Percentiles rank a stretch among this genome's conserved stretches.
Conservation (phyloP, 2,113 vertebrate species). For the Forbesichthys papilliferus region DNA sequence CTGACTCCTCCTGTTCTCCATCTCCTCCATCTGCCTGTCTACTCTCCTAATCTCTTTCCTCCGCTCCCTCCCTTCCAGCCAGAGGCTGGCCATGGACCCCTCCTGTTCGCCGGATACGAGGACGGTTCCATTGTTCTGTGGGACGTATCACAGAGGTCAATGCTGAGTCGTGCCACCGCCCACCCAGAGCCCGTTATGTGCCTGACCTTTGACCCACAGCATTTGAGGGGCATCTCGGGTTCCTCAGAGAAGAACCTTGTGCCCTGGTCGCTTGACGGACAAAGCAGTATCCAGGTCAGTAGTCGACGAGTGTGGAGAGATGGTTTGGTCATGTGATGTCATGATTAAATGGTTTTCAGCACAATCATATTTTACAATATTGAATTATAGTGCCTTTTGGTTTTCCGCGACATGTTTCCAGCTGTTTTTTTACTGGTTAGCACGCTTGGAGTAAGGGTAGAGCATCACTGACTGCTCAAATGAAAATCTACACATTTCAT, state of each 20-base stretch:
- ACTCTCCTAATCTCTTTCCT: constrained; percentile 8
- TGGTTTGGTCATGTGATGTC: no score
- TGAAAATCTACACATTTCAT: no score
- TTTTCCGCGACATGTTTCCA: neutral
- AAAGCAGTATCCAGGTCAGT: constrained; percentile 91
- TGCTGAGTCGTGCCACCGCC: constrained; percentile 77
- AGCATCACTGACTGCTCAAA: no score
- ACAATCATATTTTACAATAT: no score
- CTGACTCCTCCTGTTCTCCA: neutral
- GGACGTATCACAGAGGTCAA: constrained; percentile 82
- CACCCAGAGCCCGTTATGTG: constrained; percentile 91
- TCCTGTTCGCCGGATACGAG: constrained; percentile 91
- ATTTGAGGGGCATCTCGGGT: constrained; percentile 85
- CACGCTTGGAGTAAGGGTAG: no score
- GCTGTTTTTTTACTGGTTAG: no score
- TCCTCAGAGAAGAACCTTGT: constrained; percentile 87
- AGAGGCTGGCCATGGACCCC: constrained; percentile 69
- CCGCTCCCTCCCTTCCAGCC: constrained; percentile 67
- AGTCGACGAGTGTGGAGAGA: neutral
- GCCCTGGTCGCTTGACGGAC: constrained; percentile 86
- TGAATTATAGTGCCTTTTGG: neutral
- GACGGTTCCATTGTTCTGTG: constrained; percentile 90
- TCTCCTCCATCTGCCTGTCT: constrained; percentile 6
- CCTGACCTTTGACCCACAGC: constrained; percentile 86
- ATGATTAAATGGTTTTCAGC: no score